Conservation (phyloP, 2,113 vertebrate species). For the Pantherophis guttatus region DNA sequence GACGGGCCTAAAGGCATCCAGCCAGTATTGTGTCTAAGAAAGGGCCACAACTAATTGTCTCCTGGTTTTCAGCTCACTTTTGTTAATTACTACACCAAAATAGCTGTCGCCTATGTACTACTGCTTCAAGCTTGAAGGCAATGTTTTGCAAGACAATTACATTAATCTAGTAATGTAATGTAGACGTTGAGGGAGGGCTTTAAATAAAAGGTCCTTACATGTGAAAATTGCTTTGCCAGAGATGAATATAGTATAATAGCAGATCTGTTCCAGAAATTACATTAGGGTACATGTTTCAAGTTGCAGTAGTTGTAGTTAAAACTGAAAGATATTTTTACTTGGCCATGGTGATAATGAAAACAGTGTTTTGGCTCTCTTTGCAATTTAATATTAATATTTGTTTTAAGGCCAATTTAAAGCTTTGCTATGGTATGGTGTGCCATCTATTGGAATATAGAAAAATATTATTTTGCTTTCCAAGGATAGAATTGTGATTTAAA, state of each 20-base stretch:
- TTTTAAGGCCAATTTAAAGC: conserved; percentile 15
- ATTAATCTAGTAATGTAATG: neutral
- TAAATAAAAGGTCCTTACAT: neutral
- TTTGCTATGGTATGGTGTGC: conserved; percentile 70
- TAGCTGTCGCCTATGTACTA: neutral
- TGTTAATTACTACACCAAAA: neutral
- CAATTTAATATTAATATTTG: conserved; percentile 23
- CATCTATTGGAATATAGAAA: conserved; percentile 69
- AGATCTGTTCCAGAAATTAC: neutral
- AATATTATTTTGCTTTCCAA: conserved; percentile 33
- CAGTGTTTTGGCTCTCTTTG: neutral
- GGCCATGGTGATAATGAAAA: conserved; percentile 5
- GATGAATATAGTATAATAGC: neutral
- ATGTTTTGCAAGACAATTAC: neutral
- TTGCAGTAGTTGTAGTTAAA: neutral
- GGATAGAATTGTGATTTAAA: neutral
- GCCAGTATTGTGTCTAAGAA: neutral
- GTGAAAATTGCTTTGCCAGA: neutral
- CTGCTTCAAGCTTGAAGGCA: no score
- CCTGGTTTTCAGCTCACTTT: neutral
- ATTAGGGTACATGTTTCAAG: neutral
- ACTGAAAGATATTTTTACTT: neutral
- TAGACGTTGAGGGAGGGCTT: neutral
- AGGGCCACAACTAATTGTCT: neutral
- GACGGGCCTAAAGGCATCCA: neutral